Evolutionary conservation across 2,797 vertebrate genomes (phyloP), one percentile per base, ranked within the genome.

Genomic region (Rhynchonycteris naso): DNA sequence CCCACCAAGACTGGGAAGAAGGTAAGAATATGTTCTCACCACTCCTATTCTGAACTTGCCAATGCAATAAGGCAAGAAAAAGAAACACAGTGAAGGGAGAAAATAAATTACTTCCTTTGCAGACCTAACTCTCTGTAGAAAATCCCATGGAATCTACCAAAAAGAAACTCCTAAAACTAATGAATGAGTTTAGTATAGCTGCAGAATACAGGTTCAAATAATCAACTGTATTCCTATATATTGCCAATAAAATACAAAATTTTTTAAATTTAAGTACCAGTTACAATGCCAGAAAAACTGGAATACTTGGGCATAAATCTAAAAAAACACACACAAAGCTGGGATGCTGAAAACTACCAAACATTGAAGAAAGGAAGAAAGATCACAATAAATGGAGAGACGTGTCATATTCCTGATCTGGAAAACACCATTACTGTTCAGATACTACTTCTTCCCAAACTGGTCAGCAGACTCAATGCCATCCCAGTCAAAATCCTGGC

Each of bases 161-260:
- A 83, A 82, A 43, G 43, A 65, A 82, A 9, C 28, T 93, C 59
- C 88, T 35, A 76, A 90, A 76, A 66, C 65, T 35, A 72, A 68
- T 15, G 56, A 56, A 50, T 7, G 33, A 72, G 28, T 65, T 72
- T 65, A 81, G 54, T 28, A 65, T 86, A 21, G 24, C 1, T 94
- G n/a, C 26, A 84, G 35, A 83, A 52, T 11, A 68, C 4, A 86
- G 24, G 38, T 63, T 82, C 52, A 82, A 86, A 86, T 7, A 88
- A 54, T 12, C 61, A 47, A 68, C 5, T 56, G 47, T 61, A 82
- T 69, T 79, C 89, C 84, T 58, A 56, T 6, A 33, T 21, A 72
- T 18, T 28, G 88, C n/a, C 19, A 79, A n/a, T 18, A 3, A 81
- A 68, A 24, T 65, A 16, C 16, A 59, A 84, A 43, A 19, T 15